Evolutionary conservation across 2,113 vertebrate genomes (phyloP).

Genomic region (Phylloscopus trochiloides): DNA sequence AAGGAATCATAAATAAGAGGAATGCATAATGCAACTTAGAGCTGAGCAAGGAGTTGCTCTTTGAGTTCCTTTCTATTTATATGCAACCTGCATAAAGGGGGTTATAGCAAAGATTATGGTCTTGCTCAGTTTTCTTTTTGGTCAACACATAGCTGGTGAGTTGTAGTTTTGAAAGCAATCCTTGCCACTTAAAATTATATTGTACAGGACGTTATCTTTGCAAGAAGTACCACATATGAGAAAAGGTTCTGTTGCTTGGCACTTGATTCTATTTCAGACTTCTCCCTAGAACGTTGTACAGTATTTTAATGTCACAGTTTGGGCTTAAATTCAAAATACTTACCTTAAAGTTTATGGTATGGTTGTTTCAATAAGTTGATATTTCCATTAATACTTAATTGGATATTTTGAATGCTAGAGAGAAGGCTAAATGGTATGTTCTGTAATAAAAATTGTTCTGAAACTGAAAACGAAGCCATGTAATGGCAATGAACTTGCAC

Average conservation of each 20-base stretch:
- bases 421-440: not conserved
- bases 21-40: not conserved
- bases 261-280: not conserved
- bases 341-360: not conserved
- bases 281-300: not conserved
- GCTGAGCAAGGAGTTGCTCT: not conserved
- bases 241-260: not conserved
- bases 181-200: not conserved
- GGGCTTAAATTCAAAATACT: not conserved
- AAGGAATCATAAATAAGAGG: not conserved
- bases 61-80: not conserved
- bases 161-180: not conserved
- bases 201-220: not conserved
- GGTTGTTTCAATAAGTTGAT: not conserved
- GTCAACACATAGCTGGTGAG: not conserved
- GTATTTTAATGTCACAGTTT: not conserved
- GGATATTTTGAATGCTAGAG: not conserved
- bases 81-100: not conserved
- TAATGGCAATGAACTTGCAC: not conserved
- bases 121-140: not conserved
- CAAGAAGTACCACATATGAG: rapidly evolving
- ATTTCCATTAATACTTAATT: not conserved
- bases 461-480: not conserved
- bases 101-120: not conserved
- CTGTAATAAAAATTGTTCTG: not conserved